Base-by-base conservation (phyloP, 2,888 invertebrate genomes). In the Drosophila mulleri region DNA sequence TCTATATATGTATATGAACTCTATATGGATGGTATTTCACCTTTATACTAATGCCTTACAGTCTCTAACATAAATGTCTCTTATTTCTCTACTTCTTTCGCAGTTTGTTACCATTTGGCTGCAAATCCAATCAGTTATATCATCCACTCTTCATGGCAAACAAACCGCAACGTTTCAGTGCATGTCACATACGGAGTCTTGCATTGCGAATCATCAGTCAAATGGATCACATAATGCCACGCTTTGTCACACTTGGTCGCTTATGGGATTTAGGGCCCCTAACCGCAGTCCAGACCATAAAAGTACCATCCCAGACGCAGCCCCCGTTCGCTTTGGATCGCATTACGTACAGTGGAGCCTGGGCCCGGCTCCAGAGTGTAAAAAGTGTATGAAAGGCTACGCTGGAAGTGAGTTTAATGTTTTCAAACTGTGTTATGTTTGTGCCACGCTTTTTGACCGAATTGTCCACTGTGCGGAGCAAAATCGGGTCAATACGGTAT, bases 401-500 rank as follows among this genome's bases (percentile, higher is more conserved):
- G 47, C 29, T 48, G 2, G 26, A 20, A 44, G 20, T 7, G 23
- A 45, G 14, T 23, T 2, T 16, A 16, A 45, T 8, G 3, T 23
- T 23, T 45, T 3, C 11, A 0, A 7, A 2, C 3, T 8, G 16
- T 16, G 23, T 45, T 45, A 16, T 1, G 16, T 48, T 48, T 47
- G 8, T 5, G 48, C 29, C 47, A 48, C 48, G 11, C 48, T 18
- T 6, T 12, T 12, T 12, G 6, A 6, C 12, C 12, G 12, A n/a
- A 12, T 7, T 18, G 18, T 4, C 32, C 32, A 50, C 50, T 14
- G 50, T 50, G 39, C 44, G 54, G 53, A 60, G 72, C 73, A 72
- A 89, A 85, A 84, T 84, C 80, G 72, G 89, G 89, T 89, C 89
- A 89, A 88, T 89, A 85, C 85, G 88, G 85, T 89, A 89, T 85